A percentile compares a stretch with the other conserved stretches of the same genome.
Conservation (phyloP, 2,113 vertebrate genomes). For the Zootoca vivipara region DNA sequence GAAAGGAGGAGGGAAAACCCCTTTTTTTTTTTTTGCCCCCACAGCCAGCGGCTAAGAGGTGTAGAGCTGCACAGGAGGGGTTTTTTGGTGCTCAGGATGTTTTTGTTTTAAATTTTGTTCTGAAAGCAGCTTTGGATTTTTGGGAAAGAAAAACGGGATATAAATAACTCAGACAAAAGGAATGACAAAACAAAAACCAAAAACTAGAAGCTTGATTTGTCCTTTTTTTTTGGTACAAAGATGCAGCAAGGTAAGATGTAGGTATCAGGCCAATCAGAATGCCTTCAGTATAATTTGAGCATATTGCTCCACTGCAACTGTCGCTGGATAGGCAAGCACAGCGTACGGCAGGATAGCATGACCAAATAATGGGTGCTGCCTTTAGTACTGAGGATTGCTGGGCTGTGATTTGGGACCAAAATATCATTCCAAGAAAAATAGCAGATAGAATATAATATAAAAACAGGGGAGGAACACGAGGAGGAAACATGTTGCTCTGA, state of each 20-base stretch:
- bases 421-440: background rate
- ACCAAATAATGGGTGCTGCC: background rate
- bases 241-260: background rate
- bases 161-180: background rate
- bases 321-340: background rate
- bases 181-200: background rate
- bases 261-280: background rate
- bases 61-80: no score
- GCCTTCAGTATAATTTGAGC: background rate
- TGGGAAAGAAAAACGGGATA: background rate
- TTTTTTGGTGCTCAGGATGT: no score
- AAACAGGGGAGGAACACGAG: background rate
- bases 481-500: background rate
- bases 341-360: background rate
- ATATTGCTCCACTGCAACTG: background rate
- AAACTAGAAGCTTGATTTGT: background rate
- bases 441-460: background rate
- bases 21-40: no score
- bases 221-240: background rate
- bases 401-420: background rate
- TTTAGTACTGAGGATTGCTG: background rate
- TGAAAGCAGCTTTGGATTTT: background rate
- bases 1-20: no score
- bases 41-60: no score
- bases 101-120: background rate